These are phyloP conservation scores for Amorpha juglandis DNA, from an alignment of 2,888 invertebrate genomes.

Conservation along the genomic window DNA sequence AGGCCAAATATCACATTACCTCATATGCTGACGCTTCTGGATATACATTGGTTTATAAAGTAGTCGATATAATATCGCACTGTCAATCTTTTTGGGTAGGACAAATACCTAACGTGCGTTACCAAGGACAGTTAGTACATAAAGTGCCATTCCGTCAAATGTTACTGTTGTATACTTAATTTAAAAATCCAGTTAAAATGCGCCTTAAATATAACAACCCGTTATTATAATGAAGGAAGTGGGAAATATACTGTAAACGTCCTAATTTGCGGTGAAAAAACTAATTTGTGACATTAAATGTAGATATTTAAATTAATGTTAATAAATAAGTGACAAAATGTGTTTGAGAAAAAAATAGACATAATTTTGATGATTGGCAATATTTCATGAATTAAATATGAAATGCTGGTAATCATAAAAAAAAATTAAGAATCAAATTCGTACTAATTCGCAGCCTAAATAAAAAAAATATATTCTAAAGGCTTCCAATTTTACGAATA, in stretches of 20 bases:
- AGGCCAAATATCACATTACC: no score
- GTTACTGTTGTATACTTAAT: not conserved
- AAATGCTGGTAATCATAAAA: no score
- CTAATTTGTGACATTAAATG: slow-evolving; percentile 4
- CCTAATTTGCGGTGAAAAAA: not conserved
- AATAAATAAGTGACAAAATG: not conserved
- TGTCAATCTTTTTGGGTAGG: not conserved
- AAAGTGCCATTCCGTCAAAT: not conserved
- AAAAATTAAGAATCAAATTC: no score
- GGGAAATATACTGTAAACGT: not conserved
- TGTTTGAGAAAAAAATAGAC: no score
- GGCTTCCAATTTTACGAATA: no score
- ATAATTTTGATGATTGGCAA: no score
- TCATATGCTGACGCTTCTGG: no score
- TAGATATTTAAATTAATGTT: not conserved
- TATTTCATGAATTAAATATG: no score
- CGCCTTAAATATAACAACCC: not conserved
- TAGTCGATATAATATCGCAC: not conserved
- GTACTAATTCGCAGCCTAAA: no score
- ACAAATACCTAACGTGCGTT: not conserved
- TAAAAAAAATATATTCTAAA: no score
- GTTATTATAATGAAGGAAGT: slow-evolving; percentile 16
- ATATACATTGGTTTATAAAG: no score
- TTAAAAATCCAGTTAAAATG: slow-evolving; percentile 13
- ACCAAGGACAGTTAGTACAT: slow-evolving; percentile 1